Evolutionary conservation across 2,113 vertebrate genomes (phyloP).

Genomic region (Macaca nemestrina): DNA sequence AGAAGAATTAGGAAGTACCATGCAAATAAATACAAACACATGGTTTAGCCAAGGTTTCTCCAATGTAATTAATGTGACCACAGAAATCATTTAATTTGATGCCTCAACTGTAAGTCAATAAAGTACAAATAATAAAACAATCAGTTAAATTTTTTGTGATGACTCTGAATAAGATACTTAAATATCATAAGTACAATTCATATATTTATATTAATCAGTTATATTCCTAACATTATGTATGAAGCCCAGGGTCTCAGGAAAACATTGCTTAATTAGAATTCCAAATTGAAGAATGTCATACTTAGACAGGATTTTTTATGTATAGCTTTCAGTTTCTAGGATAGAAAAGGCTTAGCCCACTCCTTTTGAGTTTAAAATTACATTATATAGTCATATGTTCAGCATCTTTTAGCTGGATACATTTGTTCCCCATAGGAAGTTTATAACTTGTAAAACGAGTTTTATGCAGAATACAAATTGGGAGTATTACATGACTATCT

Average conservation of each 20-base stretch:
- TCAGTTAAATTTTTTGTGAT: not conserved
- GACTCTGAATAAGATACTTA: not conserved
- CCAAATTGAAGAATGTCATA: slow-evolving; percentile 28
- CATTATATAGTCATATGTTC: slow-evolving; percentile 79
- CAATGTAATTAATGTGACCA: not conserved
- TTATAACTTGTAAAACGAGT: slow-evolving; percentile 81
- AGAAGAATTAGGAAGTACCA: not conserved
- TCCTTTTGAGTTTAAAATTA: slow-evolving; percentile 80
- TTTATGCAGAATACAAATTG: slow-evolving; percentile 85
- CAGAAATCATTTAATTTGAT: not conserved
- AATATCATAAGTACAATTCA: slow-evolving; percentile 22
- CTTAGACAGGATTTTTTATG: slow-evolving; percentile 1
- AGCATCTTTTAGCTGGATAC: slow-evolving; percentile 78
- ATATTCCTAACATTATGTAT: not conserved
- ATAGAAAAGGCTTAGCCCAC: slow-evolving; percentile 69
- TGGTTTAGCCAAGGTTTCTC: not conserved
- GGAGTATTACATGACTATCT: slow-evolving; percentile 79
- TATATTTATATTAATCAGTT: slow-evolving; percentile 47
- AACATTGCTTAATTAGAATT: slow-evolving; percentile 56
- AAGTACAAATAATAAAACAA: slow-evolving; percentile 12
- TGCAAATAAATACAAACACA: not conserved
- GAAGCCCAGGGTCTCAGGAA: slow-evolving; percentile 7
- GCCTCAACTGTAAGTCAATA: not conserved
- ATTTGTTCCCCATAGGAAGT: slow-evolving; percentile 81
- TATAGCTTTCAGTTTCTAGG: slow-evolving; percentile 49